Evolutionary conservation across 1,140 invertebrate species (phyloP).

Genomic region (Bathynomus jamesi): DNA sequence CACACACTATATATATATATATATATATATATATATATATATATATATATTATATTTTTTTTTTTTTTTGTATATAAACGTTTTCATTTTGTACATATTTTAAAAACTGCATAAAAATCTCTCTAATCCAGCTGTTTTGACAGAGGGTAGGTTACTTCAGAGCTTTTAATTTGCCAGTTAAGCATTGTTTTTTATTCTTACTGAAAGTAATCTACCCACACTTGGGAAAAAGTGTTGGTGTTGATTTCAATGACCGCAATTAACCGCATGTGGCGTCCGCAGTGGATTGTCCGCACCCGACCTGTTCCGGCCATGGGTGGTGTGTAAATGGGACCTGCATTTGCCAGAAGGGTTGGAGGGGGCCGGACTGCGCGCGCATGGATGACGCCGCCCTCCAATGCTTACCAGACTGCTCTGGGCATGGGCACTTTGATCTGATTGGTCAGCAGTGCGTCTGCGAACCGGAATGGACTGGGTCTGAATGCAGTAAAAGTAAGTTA

Average conservation of each 20-base stretch:
- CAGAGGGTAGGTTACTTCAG: too few species aligned
- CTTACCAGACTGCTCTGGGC: slow-evolving; percentile 84
- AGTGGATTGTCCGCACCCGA: slow-evolving; percentile 91
- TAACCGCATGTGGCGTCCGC: slow-evolving; percentile 6
- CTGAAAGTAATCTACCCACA: too few species aligned
- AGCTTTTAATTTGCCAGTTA: too few species aligned
- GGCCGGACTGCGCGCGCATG: slow-evolving; percentile 79
- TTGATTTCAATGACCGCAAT: background rate
- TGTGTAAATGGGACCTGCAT: slow-evolving; percentile 92
- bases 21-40: too few species aligned
- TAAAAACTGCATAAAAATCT: too few species aligned
- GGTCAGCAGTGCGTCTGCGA: slow-evolving; percentile 85
- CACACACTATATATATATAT: too few species aligned
- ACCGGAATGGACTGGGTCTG: slow-evolving; percentile 82
- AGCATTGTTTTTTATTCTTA: too few species aligned
- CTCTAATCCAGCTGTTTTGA: too few species aligned
- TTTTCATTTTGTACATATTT: too few species aligned
- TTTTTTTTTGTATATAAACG: too few species aligned
- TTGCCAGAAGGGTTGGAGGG: slow-evolving; percentile 96
- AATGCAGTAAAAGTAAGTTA: slow-evolving; percentile 62
- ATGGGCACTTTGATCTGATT: slow-evolving; percentile 85
- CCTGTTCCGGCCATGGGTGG: slow-evolving; percentile 89
- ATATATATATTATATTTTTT: too few species aligned
- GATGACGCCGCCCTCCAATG: slow-evolving; percentile 89
- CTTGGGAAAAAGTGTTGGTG: too few species aligned